Conservation (phyloP, 2,888 invertebrate genomes). For the Nomada ferruginata region DNA sequence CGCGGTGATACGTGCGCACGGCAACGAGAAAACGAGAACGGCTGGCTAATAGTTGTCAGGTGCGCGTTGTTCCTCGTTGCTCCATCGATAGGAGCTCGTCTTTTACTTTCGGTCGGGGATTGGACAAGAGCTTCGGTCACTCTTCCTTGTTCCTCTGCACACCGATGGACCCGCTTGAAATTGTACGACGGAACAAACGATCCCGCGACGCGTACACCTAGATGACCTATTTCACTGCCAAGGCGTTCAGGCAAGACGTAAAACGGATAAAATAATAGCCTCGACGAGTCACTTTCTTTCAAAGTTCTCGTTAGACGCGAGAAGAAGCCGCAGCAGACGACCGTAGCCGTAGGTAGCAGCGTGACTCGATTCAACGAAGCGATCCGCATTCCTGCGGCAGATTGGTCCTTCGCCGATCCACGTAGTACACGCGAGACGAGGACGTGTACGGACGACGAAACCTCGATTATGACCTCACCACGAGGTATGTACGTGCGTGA, state of each 20-base stretch:
- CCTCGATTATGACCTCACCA: slow-evolving; percentile 66
- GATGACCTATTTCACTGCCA: not conserved
- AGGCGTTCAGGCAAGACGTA: not conserved
- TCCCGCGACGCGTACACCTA: slow-evolving; percentile 19
- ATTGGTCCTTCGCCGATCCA: slow-evolving; percentile 25
- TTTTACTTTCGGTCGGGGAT: slow-evolving; percentile 33
- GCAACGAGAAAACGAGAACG: slow-evolving; percentile 9
- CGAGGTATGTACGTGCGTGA: slow-evolving; percentile 68
- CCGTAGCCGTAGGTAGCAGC: not conserved
- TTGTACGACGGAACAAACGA: slow-evolving; percentile 41
- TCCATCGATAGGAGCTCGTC: slow-evolving; percentile 10
- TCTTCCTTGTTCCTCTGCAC: slow-evolving; percentile 8
- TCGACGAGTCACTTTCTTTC: slow-evolving; percentile 16
- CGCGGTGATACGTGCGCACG: slow-evolving; percentile 6
- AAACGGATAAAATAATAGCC: slow-evolving; percentile 33
- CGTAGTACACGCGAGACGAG: slow-evolving; percentile 40
- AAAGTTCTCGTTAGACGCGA: not conserved
- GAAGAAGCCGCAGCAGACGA: not conserved
- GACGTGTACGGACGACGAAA: slow-evolving; percentile 49
- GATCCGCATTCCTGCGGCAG: slow-evolving; percentile 66
- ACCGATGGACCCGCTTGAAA: slow-evolving; percentile 13
- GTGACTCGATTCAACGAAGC: slow-evolving; percentile 52
- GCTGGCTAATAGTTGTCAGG: slow-evolving; percentile 57
- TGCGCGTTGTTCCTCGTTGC: not conserved
- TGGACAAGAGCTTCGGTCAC: slow-evolving; percentile 43